Evolutionary conservation across 2,888 invertebrate genomes (phyloP).

Genomic region (Fragum fragum): DNA sequence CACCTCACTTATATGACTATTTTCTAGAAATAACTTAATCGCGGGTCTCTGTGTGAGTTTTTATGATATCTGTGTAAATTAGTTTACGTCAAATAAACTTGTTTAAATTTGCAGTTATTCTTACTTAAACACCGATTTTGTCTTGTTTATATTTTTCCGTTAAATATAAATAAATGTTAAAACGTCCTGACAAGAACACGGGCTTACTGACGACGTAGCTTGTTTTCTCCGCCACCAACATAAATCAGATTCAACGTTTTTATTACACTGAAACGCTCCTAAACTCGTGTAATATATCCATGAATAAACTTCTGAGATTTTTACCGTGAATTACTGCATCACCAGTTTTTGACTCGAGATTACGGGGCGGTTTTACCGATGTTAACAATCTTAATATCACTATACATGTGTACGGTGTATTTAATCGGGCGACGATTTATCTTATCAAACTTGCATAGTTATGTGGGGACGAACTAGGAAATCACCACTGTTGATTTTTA

Average conservation of each 20-base stretch:
- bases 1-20: neutral
- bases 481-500: slow-evolving; percentile 63
- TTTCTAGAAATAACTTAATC: slow-evolving; percentile 9
- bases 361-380: neutral
- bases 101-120: slow-evolving; percentile 26
- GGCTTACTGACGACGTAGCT: neutral
- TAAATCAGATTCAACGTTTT: slow-evolving; percentile 20
- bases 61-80: slow-evolving; percentile 2
- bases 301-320: slow-evolving; percentile 30
- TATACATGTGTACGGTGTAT: slow-evolving; percentile 35
- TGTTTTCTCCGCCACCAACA: slow-evolving; percentile 5
- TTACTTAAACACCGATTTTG: slow-evolving; percentile 5
- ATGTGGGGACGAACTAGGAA: slow-evolving; percentile 58
- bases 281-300: slow-evolving; percentile 26
- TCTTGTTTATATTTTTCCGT: slow-evolving; percentile 25
- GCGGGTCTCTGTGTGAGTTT: neutral
- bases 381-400: slow-evolving; percentile 30
- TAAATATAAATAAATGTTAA: slow-evolving; percentile 14
- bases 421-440: slow-evolving; percentile 58
- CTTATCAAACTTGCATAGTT: slow-evolving; percentile 64
- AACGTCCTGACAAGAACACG: slow-evolving; percentile 18
- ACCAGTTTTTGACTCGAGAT: neutral
- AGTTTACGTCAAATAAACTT: slow-evolving; percentile 13
- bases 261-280: slow-evolving; percentile 20
- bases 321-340: slow-evolving; percentile 19